Evolutionary conservation across 2,888 invertebrate species (phyloP).

Genomic region (Leptogaster cylindrica): DNA sequence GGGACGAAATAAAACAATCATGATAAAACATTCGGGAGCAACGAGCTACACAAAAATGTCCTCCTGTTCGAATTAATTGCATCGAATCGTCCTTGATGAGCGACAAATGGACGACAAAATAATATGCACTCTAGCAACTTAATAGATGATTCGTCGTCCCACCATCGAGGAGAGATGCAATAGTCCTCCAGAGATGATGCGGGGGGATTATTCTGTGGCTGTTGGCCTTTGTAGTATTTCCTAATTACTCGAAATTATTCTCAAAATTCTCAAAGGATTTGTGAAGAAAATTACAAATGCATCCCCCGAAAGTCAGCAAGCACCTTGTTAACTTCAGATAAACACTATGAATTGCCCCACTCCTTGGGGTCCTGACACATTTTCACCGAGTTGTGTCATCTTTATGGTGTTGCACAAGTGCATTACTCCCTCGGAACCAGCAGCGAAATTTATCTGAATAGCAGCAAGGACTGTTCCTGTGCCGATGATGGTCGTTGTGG

Average conservation of each 20-base stretch:
- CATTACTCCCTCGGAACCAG: neutral
- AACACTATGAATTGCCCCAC: neutral
- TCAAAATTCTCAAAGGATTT: neutral
- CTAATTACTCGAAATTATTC: constrained; percentile 18
- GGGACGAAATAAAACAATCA: constrained; percentile 22
- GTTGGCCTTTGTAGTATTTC: constrained; percentile 1
- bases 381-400: neutral
- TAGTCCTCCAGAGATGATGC: too few species aligned
- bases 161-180: neutral
- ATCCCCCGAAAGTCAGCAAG: constrained; percentile 1
- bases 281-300: constrained; percentile 5
- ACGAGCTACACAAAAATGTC: neutral
- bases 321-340: constrained; percentile 7
- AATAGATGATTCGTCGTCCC: constrained; percentile 1
- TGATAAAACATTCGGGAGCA: constrained; percentile 12
- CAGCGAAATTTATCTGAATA: neutral
- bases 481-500: too few species aligned
- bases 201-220: neutral
- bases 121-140: neutral
- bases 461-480: too few species aligned
- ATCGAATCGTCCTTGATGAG: constrained; percentile 20
- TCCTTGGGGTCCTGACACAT: neutral
- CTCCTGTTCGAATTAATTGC: constrained; percentile 10
- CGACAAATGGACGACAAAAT: neutral
- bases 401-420: neutral